Evolutionary conservation across 2,797 vertebrate species (phyloP).

Genomic region (Carduelis carduelis): DNA sequence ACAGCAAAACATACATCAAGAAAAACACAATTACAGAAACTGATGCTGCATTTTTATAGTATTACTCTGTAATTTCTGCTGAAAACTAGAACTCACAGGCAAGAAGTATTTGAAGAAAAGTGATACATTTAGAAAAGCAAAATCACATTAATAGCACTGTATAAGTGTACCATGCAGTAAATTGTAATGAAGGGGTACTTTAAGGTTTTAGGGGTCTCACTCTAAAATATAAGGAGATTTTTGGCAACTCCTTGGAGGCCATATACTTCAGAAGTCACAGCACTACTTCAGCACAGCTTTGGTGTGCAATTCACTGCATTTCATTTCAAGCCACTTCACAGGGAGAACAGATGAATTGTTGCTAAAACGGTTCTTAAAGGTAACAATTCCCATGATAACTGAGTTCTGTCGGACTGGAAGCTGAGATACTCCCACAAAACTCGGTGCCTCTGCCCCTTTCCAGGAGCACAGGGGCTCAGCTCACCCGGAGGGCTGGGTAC

Average conservation of each 20-base stretch:
- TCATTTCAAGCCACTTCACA: not conserved
- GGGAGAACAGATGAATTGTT: not conserved
- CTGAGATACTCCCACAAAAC: not conserved
- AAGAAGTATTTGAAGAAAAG: not conserved
- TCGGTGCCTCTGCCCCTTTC: not conserved
- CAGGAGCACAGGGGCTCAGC: not conserved
- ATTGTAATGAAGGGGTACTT: not conserved
- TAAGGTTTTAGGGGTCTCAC: not conserved
- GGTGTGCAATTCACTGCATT: not conserved
- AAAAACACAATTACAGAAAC: not conserved
- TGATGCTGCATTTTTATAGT: not conserved
- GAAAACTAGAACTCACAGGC: not conserved
- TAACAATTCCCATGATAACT: not conserved
- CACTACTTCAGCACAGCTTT: not conserved
- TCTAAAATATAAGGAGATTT: not conserved
- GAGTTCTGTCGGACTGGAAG: not conserved
- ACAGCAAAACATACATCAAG: not conserved
- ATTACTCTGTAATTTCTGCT: not conserved
- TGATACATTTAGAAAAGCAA: not conserved
- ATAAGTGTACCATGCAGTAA: too few relatives aligned
- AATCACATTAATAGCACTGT: not conserved
- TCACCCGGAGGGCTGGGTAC: not conserved
- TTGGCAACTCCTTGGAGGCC: not conserved
- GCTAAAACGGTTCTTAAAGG: not conserved
- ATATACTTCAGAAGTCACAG: not conserved